Evolutionary conservation across 2,888 invertebrate genomes (phyloP), one percentile per base, ranked within the genome.

Genomic region (Drosophila niveifrons): DNA sequence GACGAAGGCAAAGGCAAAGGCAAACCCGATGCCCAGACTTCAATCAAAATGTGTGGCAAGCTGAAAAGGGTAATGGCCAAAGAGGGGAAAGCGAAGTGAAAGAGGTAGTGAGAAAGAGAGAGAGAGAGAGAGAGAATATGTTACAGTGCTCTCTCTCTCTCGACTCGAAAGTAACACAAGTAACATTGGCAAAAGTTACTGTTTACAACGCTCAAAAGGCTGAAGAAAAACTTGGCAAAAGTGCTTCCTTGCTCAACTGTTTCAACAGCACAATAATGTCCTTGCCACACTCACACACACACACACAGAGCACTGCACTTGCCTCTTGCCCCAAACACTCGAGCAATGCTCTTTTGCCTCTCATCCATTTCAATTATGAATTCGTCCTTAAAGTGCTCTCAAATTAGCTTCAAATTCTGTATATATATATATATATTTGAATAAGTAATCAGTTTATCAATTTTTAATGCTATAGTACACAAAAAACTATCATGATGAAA

Each of bases 351-450:
- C 31, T 9, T 10, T 36, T 44, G 41, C n/a, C 55, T 9, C 55
- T 9, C 55, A 43, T 44, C 29, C 36, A 64, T 56, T 69, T 57
- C 23, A 70, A 63, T 68, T 68, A 58, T 50, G 39, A 70, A 63
- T 63, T 53, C 13, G 18, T 57, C 11, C 28, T 61, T 36, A 34
- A 68, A 69, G 65, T 56, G 65, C 55, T 44, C 11, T 10, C 4
- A 58, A 58, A 43, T 58, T 8, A 53, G 18, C 23, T 47, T 48
- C 28, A 28, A 48, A 15, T 58, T 48, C 11, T n/a, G 34, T 48
- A 28, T 48, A 48, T 15, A 48, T 47, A 17, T 48, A 28, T 48
- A 48, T 15, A 48, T 47, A 17, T 48, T 48, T 48, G n/a, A 31
- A 41, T 59, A 43, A 31, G 6, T 57, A 28, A 57, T 36, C 57